phyloP scores from a whole-genome alignment of 2,888 invertebrate genomes.

The Melikaiella ostensackeni region DNA sequence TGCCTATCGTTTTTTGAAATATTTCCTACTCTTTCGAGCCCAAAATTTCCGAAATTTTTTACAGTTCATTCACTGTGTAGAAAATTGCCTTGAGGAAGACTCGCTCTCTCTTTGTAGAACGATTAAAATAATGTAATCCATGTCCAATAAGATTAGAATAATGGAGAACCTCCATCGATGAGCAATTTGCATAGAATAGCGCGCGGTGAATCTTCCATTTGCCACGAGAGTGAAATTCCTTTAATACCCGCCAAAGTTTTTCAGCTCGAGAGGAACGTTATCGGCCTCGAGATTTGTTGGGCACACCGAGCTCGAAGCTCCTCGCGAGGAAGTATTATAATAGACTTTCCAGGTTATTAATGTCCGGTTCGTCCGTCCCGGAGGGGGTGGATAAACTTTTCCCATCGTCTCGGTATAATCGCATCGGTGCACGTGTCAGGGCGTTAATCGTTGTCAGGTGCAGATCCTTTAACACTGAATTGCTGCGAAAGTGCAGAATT shows the following conservation, averaged over 20 bases:
- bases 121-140: slow-evolving; percentile 33
- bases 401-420: slow-evolving; percentile 62
- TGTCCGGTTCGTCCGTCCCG: slow-evolving; percentile 47
- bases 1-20: too few relatives aligned
- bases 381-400: slow-evolving; percentile 56
- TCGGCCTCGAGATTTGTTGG: slow-evolving; percentile 23
- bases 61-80: too few relatives aligned
- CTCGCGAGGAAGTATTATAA: slow-evolving; percentile 51
- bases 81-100: not conserved
- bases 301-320: slow-evolving; percentile 47
- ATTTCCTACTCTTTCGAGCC: too few relatives aligned
- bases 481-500: slow-evolving; percentile 1
- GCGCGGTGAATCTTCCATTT: slow-evolving; percentile 17
- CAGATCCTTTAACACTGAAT: slow-evolving; percentile 52
- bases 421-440: slow-evolving; percentile 58
- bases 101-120: slow-evolving; percentile 3
- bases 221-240: slow-evolving; percentile 35
- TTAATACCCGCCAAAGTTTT: slow-evolving; percentile 30
- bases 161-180: slow-evolving; percentile 26
- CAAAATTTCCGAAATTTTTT: too few relatives aligned
- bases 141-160: slow-evolving; percentile 32
- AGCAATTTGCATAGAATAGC: slow-evolving; percentile 36
- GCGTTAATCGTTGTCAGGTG: slow-evolving; percentile 52
- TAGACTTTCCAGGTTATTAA: slow-evolving; percentile 55
- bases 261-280: slow-evolving; percentile 31